Base-by-base conservation (phyloP, 35 echinoderm and acorn worm species). In the Ophioderma brevispina region DNA sequence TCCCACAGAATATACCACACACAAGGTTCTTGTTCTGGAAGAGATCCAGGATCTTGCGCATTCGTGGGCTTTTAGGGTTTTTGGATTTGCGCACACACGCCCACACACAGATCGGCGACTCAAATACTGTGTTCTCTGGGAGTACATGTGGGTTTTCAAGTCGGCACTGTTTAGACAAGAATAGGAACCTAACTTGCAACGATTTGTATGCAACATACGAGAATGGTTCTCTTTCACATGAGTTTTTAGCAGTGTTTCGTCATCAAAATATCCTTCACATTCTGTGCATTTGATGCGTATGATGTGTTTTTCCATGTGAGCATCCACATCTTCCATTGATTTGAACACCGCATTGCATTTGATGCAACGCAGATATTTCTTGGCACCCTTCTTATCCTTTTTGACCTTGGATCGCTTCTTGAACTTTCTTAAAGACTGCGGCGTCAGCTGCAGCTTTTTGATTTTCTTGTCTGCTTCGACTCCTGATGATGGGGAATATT, bases 91-190 rank as follows among this genome's bases (percentile, higher is more conserved):
- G 43, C 87, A 92, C 33, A 84, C 64, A 39, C 91, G 91, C 28
- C 96, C 96, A 38, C 96, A 38, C 96, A 98, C 59, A 90, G 75
- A 77, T 98, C 96, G 70, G 92, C n/a, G n/a, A 98, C 89, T 92
- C 91, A 38, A 80, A 94, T 52, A 88, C 85, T 37, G 85, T 82
- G 11, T 91, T 92, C 1, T 84, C 85, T 98, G 96, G 40, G 89
- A 91, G 33, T 88, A 64, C 23, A 89, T 79, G 50, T 98, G 96
- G 34, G 94, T 98, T 81, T 92, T 94, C 23, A 92, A 88, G 85
- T 98, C 96, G 64, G 88, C 90, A 35, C 77, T 77, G 33, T 92
- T 78, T 43, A 94, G 89, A 3, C 91, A 92, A 0, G 96, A 91
- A 39, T 94, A 98, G 32, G 87, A 80, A 33, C 92, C 94, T 32